These are phyloP conservation scores for Eilema depressum DNA, from an alignment of 2,888 invertebrate species.

Conservation along the genomic window DNA sequence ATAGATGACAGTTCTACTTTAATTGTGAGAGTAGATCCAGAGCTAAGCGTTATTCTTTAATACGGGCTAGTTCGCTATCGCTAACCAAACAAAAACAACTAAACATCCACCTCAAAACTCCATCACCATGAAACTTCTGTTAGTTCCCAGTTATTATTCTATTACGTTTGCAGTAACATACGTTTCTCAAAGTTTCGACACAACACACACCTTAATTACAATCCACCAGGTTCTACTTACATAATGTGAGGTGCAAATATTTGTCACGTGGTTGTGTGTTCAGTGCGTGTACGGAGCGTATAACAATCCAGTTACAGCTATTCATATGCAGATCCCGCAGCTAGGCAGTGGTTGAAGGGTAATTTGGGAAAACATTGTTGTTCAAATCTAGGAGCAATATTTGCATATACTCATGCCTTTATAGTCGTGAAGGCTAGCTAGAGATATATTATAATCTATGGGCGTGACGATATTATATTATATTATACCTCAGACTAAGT, in stretches of 20 bases:
- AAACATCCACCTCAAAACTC: not conserved
- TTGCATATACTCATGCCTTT: not conserved
- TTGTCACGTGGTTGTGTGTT: slow-evolving; percentile 14
- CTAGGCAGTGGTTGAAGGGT: slow-evolving; percentile 9
- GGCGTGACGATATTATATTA: no score
- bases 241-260: slow-evolving; percentile 32
- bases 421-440: not conserved
- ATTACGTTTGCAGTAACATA: slow-evolving; percentile 2
- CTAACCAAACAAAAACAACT: not conserved
- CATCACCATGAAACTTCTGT: slow-evolving; percentile 5
- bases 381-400: not conserved
- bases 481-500: no score
- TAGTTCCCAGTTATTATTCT: slow-evolving; percentile 11
- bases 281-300: slow-evolving; percentile 14
- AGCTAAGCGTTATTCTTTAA: no score
- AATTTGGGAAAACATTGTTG: slow-evolving; percentile 10
- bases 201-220: slow-evolving; percentile 17
- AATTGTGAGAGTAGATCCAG: no score
- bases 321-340: slow-evolving; percentile 37
- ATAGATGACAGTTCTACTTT: no score
- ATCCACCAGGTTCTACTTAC: slow-evolving; percentile 17
- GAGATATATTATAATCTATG: not conserved
- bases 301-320: slow-evolving; percentile 17
- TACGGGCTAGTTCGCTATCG: not conserved
- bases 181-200: slow-evolving; percentile 16